Base-by-base conservation (phyloP, 2,888 invertebrate species). In the Eledona agricola region DNA sequence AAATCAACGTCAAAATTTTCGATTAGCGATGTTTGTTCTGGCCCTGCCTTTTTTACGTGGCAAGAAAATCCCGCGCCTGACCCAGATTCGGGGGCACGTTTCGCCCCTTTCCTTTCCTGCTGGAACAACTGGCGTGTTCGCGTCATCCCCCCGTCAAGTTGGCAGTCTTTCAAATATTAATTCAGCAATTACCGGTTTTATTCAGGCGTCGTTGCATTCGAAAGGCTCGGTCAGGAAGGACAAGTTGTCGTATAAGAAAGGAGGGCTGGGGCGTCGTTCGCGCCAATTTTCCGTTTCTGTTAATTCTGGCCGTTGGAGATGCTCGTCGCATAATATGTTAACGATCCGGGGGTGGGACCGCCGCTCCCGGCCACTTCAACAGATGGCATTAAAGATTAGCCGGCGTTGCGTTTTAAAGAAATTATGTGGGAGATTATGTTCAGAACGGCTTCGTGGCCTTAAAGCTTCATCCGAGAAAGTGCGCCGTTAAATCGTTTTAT, bases 181-280 rank as follows among this genome's bases (percentile, higher is more conserved):
- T 75, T 74, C 72, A 67, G 72, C 75, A 76, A 76, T 76, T 75
- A 76, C 76, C 72, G 74, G 74, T 71, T 72, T 72, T 70, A 73
- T 74, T 73, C 72, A 45, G 46, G 20, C 34, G n/a, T n/a, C n/a
- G 46, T 43, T 40, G 34, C 17, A 42, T 29, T 50, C 37, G 23
- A 31, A 52, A 50, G 35, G 51, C 42, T 43, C 51, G 42, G 34
- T 17, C 25, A 20, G 23, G n/a, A n/a, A n/a, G n/a, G n/a, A n/a
- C n/a, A n/a, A n/a, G n/a, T n/a, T n/a, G n/a, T n/a, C n/a, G n/a
- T n/a, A n/a, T n/a, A n/a, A n/a, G n/a, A n/a, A n/a, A n/a, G n/a
- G n/a, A n/a, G n/a, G n/a, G n/a, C n/a, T n/a, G n/a, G n/a, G n/a
- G n/a, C n/a, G n/a, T n/a, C n/a, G n/a, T n/a, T n/a, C n/a, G n/a